Conservation (phyloP, 2,113 vertebrate species). For the Stigmatopora argus region DNA sequence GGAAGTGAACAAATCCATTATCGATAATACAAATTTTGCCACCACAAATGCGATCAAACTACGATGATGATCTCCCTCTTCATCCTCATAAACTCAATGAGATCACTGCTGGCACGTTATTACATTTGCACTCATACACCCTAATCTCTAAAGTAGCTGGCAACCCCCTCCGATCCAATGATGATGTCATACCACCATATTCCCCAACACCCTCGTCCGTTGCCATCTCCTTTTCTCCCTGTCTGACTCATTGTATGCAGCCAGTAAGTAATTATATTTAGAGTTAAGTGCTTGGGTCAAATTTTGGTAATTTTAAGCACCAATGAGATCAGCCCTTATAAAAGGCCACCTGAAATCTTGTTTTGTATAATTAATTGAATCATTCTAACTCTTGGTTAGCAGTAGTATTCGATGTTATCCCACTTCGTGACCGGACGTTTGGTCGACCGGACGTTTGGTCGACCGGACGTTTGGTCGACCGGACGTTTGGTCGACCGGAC, state of each 20-base stretch:
- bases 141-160: constrained; percentile 44
- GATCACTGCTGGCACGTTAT: constrained; percentile 51
- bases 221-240: constrained; percentile 15
- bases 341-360: constrained; percentile 43
- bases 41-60: constrained; percentile 27
- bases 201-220: constrained; percentile 55
- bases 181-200: constrained; percentile 60
- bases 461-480: no score
- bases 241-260: constrained; percentile 53
- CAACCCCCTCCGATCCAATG: constrained; percentile 29
- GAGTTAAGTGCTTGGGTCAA: constrained; percentile 63
- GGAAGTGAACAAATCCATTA: constrained; percentile 14
- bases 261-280: constrained; percentile 63
- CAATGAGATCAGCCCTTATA: constrained; percentile 61
- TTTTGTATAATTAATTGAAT: constrained; percentile 17
- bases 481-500: no score
- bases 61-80: constrained; percentile 20
- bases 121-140: constrained; percentile 40
- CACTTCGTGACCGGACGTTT: no score
- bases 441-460: no score
- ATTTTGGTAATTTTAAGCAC: constrained; percentile 57
- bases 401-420: constrained; percentile 9
- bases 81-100: constrained; percentile 25
- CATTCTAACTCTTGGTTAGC: constrained; percentile 1
- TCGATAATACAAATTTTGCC: constrained; percentile 46